Conservation (phyloP, 2,113 vertebrate genomes). For the Laticauda colubrina region DNA sequence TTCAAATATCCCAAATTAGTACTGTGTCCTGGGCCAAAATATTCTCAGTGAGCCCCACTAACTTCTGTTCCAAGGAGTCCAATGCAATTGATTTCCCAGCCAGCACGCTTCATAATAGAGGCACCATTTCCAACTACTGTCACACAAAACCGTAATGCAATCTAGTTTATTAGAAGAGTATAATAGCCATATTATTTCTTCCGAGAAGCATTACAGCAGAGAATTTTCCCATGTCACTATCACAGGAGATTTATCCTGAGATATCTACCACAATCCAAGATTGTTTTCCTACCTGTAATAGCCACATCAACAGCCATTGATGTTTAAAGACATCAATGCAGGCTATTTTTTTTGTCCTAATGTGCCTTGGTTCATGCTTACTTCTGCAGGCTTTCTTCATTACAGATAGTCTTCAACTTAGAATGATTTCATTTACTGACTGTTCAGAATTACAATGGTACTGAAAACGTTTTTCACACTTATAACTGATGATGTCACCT, state of each 20-base stretch:
- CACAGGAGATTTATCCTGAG: not conserved
- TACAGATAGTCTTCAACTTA: not conserved
- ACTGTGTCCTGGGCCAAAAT: not conserved
- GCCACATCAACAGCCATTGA: not conserved
- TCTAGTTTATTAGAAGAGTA: not conserved
- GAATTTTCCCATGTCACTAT: not conserved
- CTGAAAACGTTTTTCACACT: too few relatives aligned
- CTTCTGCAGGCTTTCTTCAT: not conserved
- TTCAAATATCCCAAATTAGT: not conserved
- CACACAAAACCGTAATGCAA: not conserved
- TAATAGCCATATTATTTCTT: not conserved
- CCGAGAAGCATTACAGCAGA: not conserved
- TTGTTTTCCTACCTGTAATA: not conserved
- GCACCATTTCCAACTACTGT: not conserved
- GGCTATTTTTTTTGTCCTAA: not conserved
- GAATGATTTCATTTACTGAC: too few relatives aligned
- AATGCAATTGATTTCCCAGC: not conserved
- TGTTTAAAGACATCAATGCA: not conserved
- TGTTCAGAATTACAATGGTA: too few relatives aligned
- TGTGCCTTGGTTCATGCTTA: not conserved
- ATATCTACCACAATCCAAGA: not conserved
- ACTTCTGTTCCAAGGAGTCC: not conserved
- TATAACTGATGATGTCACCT: too few relatives aligned
- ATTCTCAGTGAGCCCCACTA: not conserved
- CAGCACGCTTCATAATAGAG: not conserved